Evolutionary conservation across 2,113 vertebrate genomes (phyloP), one percentile per base, ranked within the genome.

Genomic region (Marmota flaviventris): DNA sequence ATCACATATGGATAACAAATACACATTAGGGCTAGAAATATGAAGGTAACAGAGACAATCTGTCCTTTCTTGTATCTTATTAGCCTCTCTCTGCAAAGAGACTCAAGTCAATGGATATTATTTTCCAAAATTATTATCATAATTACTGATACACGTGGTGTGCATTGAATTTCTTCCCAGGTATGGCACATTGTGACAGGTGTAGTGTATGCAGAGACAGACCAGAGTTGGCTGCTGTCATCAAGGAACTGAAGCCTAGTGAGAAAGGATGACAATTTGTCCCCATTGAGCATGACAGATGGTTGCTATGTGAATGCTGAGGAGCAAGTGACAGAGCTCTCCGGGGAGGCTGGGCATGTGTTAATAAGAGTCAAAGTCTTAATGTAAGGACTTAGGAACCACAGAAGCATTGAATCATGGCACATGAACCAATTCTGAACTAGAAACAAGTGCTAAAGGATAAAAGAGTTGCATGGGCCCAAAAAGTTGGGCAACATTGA

Each of bases 171-270:
- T 81, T 42, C n/a, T 51, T 16, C 61, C 69, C 69, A 34, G 34
- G 58, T 58, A 42, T 17, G 5, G 3, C 32, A 11, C 76, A 78
- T 32, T 69, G 4, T 72, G 37, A 88, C 5, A 65, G 16, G 1
- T 3, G 1, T 1, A 2, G n/a, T 4, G 2, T 56, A 0, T 27
- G 17, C 2, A 53, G 73, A 73, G n/a, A 65, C 11, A 39, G 10
- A 25, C 20, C 9, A 45, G 34, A 34, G 85, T 86, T 65, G 77
- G 5, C 6, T 58, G 5, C 34, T 77, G 4, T 75, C 58, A 7
- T 48, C 29, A 53, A 70, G n/a, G 12, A 24, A 11, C 34, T 86
- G 13, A 77, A 83, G 45, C 20, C 20, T 42, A 32, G 5, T n/a
- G 61, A n/a, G 25, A 70, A 61, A 65, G 20, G 39, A 53, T 83